Evolutionary conservation across 2,113 vertebrate species (phyloP).

Genomic region (Ageneiosus marmoratus): DNA sequence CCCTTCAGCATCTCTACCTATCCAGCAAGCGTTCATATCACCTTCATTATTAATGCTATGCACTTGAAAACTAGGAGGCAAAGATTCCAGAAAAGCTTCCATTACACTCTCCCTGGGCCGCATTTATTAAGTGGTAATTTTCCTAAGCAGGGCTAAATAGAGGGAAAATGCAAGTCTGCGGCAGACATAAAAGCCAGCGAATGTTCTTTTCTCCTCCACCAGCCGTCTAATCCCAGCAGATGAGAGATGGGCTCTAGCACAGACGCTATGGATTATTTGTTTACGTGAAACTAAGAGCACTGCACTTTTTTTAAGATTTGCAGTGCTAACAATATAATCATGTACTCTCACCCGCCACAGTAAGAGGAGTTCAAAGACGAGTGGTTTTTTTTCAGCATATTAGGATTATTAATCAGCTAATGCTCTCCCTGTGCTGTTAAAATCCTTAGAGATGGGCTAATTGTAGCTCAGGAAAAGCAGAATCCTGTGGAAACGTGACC

Average conservation of each 20-base stretch:
- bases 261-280: slow-evolving; percentile 75
- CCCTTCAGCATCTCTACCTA: slow-evolving; percentile 30
- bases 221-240: slow-evolving; percentile 73
- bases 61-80: slow-evolving; percentile 50
- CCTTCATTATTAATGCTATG: slow-evolving; percentile 57
- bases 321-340: slow-evolving; percentile 56
- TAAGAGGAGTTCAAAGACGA: slow-evolving; percentile 76
- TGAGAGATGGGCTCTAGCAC: slow-evolving; percentile 67
- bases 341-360: slow-evolving; percentile 65
- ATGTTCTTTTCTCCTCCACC: slow-evolving; percentile 66
- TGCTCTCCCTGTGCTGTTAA: slow-evolving; percentile 61
- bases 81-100: slow-evolving; percentile 53
- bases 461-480: slow-evolving; percentile 59
- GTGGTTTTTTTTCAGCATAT: slow-evolving; percentile 66
- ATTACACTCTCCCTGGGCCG: slow-evolving; percentile 53
- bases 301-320: slow-evolving; percentile 69
- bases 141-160: slow-evolving; percentile 55
- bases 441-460: slow-evolving; percentile 62
- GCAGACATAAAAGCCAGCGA: slow-evolving; percentile 74
- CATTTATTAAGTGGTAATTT: slow-evolving; percentile 62
- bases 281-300: slow-evolving; percentile 63
- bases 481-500: slow-evolving; percentile 64
- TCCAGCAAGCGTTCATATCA: slow-evolving; percentile 38
- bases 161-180: slow-evolving; percentile 42
- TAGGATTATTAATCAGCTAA: slow-evolving; percentile 75